Base-by-base conservation (phyloP, 64 coral and sea anemone species). In the Montipora efflorescens region DNA sequence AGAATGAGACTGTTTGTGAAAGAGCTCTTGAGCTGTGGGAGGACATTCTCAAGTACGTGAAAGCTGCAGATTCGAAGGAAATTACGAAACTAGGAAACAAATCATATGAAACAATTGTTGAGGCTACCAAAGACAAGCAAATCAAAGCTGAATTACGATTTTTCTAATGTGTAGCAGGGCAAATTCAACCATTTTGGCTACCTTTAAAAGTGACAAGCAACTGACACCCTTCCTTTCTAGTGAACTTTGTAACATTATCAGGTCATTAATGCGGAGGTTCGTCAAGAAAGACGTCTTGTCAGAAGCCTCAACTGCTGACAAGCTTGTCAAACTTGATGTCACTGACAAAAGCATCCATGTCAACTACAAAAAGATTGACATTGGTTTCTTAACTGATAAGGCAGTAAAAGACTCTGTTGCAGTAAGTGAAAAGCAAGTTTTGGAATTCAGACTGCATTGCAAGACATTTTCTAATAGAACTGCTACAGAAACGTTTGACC, bases 1-100 rank as follows among this genome's bases (percentile, higher is more conserved):
- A 84, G 83, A 96, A 92, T 92, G 77, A 88, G 14, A 74, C 82
- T 87, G 89, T 95, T 18, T 91, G 89, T 87, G 88, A 95, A 87
- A 95, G 94, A 78, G 89, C 89, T 77, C 67, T 95, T 51, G 36
- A 91, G 22, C 6, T 95, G 43, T 91, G 1, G 94, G 82, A 87
- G 16, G 74, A 80, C 8, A 91, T 95, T 87, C 36, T 36, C 1
- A 36, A 36, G 57, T 95, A 79, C 79, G 89, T 83, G 25, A 92
- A 87, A 92, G 74, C 82, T 87, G 94, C 69, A 51, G 67, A 91
- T 75, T 81, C 83, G 20, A 92, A 92, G 49, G 28, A 73, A 64
- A 91, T 95, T 23, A 68, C 74, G 19, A 95, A 91, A 52, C 94
- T 75, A 81, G 61, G 58, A 67, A 95, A 91, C 82, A 95, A 88